Conservation (phyloP, 2,113 vertebrate species). For the Cromileptes altivelis region DNA sequence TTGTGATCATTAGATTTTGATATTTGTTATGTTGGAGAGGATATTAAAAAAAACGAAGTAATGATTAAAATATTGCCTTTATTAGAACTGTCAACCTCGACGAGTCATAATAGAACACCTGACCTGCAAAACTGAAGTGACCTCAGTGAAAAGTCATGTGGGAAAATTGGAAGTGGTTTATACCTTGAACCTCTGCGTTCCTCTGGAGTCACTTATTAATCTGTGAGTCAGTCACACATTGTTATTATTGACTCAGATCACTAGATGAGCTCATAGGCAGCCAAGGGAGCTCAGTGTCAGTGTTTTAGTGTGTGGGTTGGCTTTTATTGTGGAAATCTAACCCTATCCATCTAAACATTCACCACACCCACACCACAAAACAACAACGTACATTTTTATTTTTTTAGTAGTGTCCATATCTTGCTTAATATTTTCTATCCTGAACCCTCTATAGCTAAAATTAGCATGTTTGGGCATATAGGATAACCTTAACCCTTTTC, state of each 20-base stretch:
- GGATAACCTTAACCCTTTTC: neutral
- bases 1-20: no score
- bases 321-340: no score
- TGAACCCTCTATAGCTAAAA: neutral
- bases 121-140: conserved; percentile 21
- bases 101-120: neutral
- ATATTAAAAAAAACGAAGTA: neutral
- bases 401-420: no score
- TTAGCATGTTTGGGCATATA: neutral
- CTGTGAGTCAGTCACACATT: neutral
- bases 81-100: no score
- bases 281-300: neutral
- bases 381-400: no score
- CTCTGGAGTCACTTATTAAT: conserved; percentile 79
- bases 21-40: no score
- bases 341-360: no score
- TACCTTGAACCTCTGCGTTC: conserved; percentile 70
- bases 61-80: neutral
- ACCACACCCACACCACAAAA: no score
- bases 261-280: neutral
- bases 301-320: neutral
- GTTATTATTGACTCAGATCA: neutral
- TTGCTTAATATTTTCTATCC: neutral
- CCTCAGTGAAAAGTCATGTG: conserved; percentile 42
- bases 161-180: conserved; percentile 47